phyloP scores from a whole-genome alignment of 2,113 vertebrate species.

The Protobothrops flavoviridis region DNA sequence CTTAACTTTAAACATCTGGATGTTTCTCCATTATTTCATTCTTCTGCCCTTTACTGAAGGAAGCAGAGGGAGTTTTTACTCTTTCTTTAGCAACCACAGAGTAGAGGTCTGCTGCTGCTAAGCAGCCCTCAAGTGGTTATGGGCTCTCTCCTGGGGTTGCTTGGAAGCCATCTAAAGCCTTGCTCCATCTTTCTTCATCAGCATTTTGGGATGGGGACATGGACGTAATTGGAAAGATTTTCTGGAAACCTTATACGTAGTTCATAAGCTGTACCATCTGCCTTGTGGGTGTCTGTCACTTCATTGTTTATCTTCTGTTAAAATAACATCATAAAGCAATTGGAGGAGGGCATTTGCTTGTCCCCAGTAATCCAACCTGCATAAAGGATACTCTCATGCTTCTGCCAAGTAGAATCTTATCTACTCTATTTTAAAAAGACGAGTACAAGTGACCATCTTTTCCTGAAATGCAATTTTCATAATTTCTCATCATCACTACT shows the following conservation, averaged over 20 bases:
- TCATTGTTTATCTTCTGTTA: not conserved
- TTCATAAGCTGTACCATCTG: not conserved
- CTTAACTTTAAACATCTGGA: not conserved
- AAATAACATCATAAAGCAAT: not conserved
- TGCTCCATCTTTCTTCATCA: not conserved
- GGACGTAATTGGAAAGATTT: not conserved
- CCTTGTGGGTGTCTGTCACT: not conserved
- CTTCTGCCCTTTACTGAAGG: not conserved
- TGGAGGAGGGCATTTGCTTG: not conserved
- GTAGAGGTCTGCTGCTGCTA: not conserved
- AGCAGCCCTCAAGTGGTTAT: no score
- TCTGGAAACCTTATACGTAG: no score
- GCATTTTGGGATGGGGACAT: not conserved
- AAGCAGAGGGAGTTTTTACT: not conserved
- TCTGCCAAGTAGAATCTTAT: not conserved
- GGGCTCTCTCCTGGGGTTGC: not conserved
- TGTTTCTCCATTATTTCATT: no score
- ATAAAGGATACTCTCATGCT: not conserved
- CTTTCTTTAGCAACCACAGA: not conserved
- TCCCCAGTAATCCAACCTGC: not conserved
- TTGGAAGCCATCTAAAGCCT: not conserved
- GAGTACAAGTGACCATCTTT: not conserved
- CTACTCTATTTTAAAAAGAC: not conserved
- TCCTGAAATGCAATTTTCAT: not conserved
- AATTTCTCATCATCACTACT: not conserved